Evolutionary conservation across 2,113 vertebrate genomes (phyloP).

Genomic region (Campylorhamphus procurvoides): DNA sequence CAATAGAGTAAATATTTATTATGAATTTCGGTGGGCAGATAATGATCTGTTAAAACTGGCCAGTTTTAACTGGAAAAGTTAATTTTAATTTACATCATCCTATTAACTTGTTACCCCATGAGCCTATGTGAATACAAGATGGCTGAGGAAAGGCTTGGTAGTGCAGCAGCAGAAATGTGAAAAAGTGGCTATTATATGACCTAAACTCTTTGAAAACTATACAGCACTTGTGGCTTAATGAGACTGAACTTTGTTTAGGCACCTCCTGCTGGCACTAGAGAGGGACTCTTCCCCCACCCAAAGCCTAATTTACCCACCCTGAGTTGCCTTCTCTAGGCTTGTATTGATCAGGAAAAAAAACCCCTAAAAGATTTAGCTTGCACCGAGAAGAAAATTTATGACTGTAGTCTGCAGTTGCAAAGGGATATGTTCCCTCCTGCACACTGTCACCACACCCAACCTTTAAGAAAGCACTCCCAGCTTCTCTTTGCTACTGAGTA

Average conservation of each 20-base stretch:
- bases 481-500: not conserved
- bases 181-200: rapidly evolving
- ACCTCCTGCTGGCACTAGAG: not conserved
- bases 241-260: not conserved
- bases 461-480: not conserved
- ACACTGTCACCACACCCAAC: rapidly evolving
- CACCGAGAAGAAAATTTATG: not conserved
- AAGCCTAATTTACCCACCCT: not conserved
- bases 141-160: not conserved
- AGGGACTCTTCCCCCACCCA: rapidly evolving
- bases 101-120: not conserved
- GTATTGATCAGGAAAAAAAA: not conserved
- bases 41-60: not conserved
- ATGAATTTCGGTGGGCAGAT: not conserved
- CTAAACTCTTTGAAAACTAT: not conserved
- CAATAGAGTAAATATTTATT: not conserved
- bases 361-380: rapidly evolving
- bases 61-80: not conserved
- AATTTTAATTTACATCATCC: not conserved
- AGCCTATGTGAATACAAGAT: not conserved
- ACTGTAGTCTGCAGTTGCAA: not conserved
- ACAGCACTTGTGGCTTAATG: not conserved
- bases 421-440: rapidly evolving
- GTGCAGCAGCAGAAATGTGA: not conserved
- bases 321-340: not conserved